A percentile compares a stretch with the other conserved stretches of the same genome.
Evolutionary conservation across 2,113 vertebrate genomes (phyloP).

Genomic region (Otus sunia): DNA sequence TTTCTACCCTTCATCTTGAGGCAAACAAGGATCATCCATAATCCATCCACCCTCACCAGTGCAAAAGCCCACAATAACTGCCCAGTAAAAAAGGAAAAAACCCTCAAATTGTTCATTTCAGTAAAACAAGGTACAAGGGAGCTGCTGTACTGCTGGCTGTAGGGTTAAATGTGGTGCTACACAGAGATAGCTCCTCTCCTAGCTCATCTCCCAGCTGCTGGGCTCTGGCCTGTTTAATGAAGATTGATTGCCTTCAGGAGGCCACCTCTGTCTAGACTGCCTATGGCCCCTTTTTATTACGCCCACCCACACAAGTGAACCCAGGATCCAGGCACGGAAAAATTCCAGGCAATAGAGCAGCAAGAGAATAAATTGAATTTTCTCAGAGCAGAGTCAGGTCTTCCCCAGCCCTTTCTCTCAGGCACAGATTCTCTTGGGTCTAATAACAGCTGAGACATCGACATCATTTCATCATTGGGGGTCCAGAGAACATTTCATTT

Average conservation of each 20-base stretch:
- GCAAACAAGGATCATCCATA: background rate
- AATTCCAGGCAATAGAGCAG: background rate
- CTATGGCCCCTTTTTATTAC: background rate
- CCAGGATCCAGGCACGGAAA: background rate
- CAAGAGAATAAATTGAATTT: background rate
- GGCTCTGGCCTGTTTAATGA: background rate
- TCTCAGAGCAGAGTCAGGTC: background rate
- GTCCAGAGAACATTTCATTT: background rate
- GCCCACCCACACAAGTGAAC: background rate
- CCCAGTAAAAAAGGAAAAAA: background rate
- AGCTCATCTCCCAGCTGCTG: background rate
- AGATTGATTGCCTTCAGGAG: constrained; percentile 6
- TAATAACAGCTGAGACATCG: background rate
- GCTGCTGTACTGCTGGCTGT: background rate
- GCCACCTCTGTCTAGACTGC: background rate
- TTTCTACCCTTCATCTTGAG: background rate
- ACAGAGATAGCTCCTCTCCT: background rate
- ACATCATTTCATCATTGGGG: background rate
- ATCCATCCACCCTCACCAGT: background rate
- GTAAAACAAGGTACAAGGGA: background rate
- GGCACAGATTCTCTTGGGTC: background rate
- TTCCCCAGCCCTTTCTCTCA: background rate
- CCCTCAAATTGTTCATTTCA: background rate
- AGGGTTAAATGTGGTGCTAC: background rate
- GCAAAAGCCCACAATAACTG: background rate